Percentiles rank a stretch among this genome's conserved stretches.
phyloP scores from a whole-genome alignment of 2,888 invertebrate species.

The Ectemnius cavifrons region DNA sequence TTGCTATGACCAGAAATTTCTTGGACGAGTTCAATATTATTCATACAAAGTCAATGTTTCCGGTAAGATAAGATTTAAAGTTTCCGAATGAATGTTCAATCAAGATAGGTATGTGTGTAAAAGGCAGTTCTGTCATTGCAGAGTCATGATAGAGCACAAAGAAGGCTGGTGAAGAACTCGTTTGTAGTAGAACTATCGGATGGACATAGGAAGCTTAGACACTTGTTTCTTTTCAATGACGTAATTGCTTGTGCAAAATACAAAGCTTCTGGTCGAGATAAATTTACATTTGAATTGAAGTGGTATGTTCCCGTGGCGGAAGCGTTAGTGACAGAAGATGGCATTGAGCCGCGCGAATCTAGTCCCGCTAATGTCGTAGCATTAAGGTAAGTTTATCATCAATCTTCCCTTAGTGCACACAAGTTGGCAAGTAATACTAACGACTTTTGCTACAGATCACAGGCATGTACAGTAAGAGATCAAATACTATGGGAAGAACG shows the following conservation, averaged over 20 bases:
- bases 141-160: slow-evolving; percentile 89
- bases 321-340: slow-evolving; percentile 86
- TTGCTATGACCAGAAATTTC: slow-evolving; percentile 93
- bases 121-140: slow-evolving; percentile 68
- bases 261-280: slow-evolving; percentile 92
- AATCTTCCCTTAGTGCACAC: background rate
- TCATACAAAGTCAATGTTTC: slow-evolving; percentile 89
- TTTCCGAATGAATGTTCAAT: background rate
- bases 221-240: slow-evolving; percentile 96
- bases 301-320: slow-evolving; percentile 95
- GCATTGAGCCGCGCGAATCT: slow-evolving; percentile 85
- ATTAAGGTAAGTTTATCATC: slow-evolving; percentile 78
- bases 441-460: slow-evolving; percentile 80
- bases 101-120: background rate
- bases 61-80: slow-evolving; percentile 79
- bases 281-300: slow-evolving; percentile 94
- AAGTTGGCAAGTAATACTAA: background rate
- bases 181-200: slow-evolving; percentile 95
- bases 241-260: slow-evolving; percentile 97
- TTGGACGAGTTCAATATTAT: slow-evolving; percentile 94
- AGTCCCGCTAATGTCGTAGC: slow-evolving; percentile 91
- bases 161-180: slow-evolving; percentile 95
- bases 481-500: slow-evolving; percentile 90
- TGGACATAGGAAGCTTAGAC: slow-evolving; percentile 92
- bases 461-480: slow-evolving; percentile 92